Conservation (phyloP, 2,888 invertebrate species). For the Chesias legatella region DNA sequence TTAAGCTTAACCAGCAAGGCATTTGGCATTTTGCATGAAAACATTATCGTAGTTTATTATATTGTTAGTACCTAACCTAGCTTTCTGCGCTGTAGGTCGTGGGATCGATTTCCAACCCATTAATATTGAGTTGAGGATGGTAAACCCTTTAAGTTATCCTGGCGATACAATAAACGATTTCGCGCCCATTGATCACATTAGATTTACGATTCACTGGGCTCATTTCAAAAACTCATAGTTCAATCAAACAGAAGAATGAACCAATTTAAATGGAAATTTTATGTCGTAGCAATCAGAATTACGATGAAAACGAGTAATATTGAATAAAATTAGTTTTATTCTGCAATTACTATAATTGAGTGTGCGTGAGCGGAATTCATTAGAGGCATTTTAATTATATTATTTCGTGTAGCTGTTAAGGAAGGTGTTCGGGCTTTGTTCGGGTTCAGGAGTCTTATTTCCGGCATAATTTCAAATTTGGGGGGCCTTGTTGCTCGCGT, state of each 20-base stretch:
- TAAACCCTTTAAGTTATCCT: background rate
- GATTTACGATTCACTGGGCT: slow-evolving; percentile 14
- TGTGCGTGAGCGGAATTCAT: slow-evolving; percentile 19
- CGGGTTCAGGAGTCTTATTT: too few relatives aligned
- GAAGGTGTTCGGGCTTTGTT: too few relatives aligned
- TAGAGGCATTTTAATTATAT: background rate
- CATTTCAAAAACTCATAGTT: slow-evolving; percentile 16
- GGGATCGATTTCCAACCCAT: too few relatives aligned
- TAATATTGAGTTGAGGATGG: background rate
- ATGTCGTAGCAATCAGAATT: slow-evolving; percentile 21
- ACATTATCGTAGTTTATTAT: too few relatives aligned
- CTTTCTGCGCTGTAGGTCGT: too few relatives aligned
- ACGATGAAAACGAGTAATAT: slow-evolving; percentile 28
- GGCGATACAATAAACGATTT: slow-evolving; percentile 12
- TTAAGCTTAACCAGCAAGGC: too few relatives aligned
- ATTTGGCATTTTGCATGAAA: too few relatives aligned
- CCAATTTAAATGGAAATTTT: slow-evolving; percentile 44
- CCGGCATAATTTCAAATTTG: too few relatives aligned
- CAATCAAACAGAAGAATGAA: slow-evolving; percentile 18
- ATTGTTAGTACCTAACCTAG: too few relatives aligned
- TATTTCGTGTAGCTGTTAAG: too few relatives aligned
- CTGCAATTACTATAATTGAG: slow-evolving; percentile 14
- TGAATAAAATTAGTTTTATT: slow-evolving; percentile 27
- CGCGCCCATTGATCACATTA: slow-evolving; percentile 13
- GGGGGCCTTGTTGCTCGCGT: too few relatives aligned